These are phyloP conservation scores for Paradoxurus hermaphroditus DNA, from an alignment of 2,113 vertebrate genomes.

Conservation along the genomic window DNA sequence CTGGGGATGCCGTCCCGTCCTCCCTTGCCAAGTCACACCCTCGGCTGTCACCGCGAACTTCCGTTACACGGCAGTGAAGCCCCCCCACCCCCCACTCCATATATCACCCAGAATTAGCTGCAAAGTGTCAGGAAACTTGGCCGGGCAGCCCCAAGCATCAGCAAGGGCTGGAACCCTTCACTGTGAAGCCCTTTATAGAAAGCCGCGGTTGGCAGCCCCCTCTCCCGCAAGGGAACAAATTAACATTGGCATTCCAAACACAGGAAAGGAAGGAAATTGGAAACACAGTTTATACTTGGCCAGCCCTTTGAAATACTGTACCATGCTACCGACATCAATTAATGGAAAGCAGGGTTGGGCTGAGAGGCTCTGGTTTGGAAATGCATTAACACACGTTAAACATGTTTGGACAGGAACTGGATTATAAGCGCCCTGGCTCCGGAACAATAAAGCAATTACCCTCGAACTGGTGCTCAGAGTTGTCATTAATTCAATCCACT, in stretches of 20 bases:
- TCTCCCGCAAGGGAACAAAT: constrained; percentile 89
- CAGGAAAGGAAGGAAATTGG: constrained; percentile 90
- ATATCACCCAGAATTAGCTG: constrained; percentile 78
- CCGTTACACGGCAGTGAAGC: constrained; percentile 37
- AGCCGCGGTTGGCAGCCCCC: constrained; percentile 84
- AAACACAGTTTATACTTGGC: constrained; percentile 88
- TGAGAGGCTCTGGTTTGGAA: constrained; percentile 86
- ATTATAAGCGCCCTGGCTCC: constrained; percentile 86
- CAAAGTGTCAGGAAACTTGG: constrained; percentile 79
- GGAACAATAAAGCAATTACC: constrained; percentile 89
- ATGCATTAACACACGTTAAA: constrained; percentile 90
- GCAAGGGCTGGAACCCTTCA: constrained; percentile 79
- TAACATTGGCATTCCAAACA: constrained; percentile 90
- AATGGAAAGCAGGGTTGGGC: constrained; percentile 88
- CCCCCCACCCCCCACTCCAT: constrained; percentile 57
- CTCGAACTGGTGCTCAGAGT: constrained; percentile 76
- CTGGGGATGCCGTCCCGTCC: not conserved
- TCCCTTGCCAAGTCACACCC: constrained; percentile 70
- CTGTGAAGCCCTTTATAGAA: constrained; percentile 83
- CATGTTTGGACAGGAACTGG: constrained; percentile 89
- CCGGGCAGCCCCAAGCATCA: constrained; percentile 77
- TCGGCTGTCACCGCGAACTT: constrained; percentile 68
- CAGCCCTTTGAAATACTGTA: constrained; percentile 90
- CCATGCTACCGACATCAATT: constrained; percentile 90
- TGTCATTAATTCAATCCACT: constrained; percentile 84